Percentiles rank a stretch among this genome's conserved stretches.
Conservation (phyloP, 2,797 vertebrate genomes). For the Gambelia wislizenii region DNA sequence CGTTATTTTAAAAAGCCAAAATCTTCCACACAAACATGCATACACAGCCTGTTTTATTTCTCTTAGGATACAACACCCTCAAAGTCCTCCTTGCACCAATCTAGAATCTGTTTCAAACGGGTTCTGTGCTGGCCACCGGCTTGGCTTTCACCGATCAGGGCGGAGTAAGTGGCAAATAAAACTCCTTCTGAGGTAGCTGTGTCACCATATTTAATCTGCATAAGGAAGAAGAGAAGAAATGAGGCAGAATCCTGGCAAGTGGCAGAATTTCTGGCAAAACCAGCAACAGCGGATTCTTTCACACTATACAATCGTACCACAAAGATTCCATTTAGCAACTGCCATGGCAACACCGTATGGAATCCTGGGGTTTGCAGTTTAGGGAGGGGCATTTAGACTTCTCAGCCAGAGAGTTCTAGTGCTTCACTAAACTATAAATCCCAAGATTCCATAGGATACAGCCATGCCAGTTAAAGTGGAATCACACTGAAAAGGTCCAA, state of each 20-base stretch:
- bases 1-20: not conserved
- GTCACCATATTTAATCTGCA: conserved; percentile 97
- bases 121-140: conserved; percentile 96
- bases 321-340: too few species aligned
- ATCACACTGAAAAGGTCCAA: not conserved
- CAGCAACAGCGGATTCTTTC: too few species aligned
- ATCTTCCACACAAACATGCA: not conserved
- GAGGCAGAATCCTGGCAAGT: not conserved
- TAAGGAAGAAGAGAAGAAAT: not conserved
- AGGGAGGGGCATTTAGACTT: too few species aligned
- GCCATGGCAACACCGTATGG: too few species aligned
- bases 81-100: conserved; percentile 95
- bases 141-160: conserved; percentile 97
- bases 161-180: conserved; percentile 97
- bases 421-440: too few species aligned
- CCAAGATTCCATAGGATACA: too few species aligned
- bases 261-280: too few species aligned
- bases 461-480: too few species aligned
- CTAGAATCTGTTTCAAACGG: conserved; percentile 93
- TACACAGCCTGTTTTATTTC: not conserved
- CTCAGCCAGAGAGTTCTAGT: too few species aligned
- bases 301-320: too few species aligned
- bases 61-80: conserved; percentile 96
- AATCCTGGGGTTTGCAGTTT: too few species aligned
- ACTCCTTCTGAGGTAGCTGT: conserved; percentile 99